phyloP scores from a whole-genome alignment of 2,113 vertebrate genomes.

The Tychaedon coryphoeus region DNA sequence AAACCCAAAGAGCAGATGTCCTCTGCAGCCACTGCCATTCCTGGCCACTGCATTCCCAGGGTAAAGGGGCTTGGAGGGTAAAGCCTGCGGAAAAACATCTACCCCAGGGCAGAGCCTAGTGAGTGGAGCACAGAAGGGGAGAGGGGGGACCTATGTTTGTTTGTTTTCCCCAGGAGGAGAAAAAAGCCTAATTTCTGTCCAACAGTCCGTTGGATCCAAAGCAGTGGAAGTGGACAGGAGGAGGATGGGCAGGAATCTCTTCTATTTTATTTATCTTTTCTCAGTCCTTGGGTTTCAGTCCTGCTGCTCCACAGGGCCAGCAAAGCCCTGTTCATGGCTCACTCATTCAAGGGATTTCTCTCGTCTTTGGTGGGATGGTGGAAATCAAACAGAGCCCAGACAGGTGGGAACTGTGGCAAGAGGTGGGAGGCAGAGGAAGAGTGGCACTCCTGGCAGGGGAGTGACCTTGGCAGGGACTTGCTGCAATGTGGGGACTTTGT shows the following conservation, averaged over 20 bases:
- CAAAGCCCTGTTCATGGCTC: neutral
- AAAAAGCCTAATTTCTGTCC: neutral
- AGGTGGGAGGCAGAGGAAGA: neutral
- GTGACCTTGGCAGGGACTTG: neutral
- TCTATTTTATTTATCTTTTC: neutral
- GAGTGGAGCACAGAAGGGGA: no score
- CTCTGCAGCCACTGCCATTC: no score
- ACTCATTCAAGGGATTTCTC: neutral
- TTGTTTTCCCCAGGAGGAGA: no score
- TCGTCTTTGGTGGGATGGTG: neutral
- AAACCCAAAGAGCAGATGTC: no score
- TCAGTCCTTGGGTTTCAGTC: neutral
- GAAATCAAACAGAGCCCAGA: neutral
- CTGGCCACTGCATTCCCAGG: no score
- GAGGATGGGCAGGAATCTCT: neutral
- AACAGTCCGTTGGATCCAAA: neutral
- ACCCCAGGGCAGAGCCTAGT: no score
- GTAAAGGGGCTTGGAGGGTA: no score
- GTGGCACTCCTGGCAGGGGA: neutral
- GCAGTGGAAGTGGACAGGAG: fast-evolving
- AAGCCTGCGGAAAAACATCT: no score
- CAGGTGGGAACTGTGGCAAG: neutral
- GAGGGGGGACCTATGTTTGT: no score
- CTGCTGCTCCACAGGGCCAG: neutral
- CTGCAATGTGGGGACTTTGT: neutral